Base-by-base conservation (phyloP, 2,797 vertebrate genomes). In the Glyptemys insculpta region DNA sequence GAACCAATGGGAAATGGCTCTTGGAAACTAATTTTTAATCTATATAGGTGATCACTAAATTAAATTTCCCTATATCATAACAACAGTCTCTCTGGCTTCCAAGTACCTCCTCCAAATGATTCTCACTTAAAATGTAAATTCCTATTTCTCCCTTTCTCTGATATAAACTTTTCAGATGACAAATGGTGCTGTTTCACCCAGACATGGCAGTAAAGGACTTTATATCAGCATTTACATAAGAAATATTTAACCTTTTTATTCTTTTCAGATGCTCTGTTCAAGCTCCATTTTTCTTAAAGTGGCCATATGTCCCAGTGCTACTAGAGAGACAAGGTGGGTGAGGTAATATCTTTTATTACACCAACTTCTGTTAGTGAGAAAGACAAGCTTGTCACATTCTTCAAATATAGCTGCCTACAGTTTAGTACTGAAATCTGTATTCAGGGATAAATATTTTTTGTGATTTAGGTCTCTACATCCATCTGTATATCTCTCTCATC, bases 1-100 rank as follows among this genome's bases (percentile, higher is more conserved):
- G 78, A 81, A 95, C 90, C 72, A 85, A 29, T 88, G 83, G 90
- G 72, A 94, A 96, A 94, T 47, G 57, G n/a, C n/a, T 88, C 88
- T 74, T 52, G 21, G 27, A 93, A 94, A 82, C 79, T 37, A 83
- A 79, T 87, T 95, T 93, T 94, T 88, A 56, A 65, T 37, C 62
- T 0, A 0, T 50, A 3, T 52, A 91, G 90, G 15, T 94, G 85
- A 90, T 85, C n/a, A 44, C 15, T 90, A 15, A 87, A 53, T 83
- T 94, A 54, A 50, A 53, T 90, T 91, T 91, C 56, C 79, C 6
- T 85, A 15, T 23, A 89, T 92, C 37, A 95, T 57, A 83, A 41
- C 3, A 93, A 92, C 87, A 88, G 27, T n/a, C 91, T 5, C 68
- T 78, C 82, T 27, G 50, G 56, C 25, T 91, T 91, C 12, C 21